Base-by-base conservation (phyloP, 2,888 invertebrate genomes). In the Leistus spinibarbis region DNA sequence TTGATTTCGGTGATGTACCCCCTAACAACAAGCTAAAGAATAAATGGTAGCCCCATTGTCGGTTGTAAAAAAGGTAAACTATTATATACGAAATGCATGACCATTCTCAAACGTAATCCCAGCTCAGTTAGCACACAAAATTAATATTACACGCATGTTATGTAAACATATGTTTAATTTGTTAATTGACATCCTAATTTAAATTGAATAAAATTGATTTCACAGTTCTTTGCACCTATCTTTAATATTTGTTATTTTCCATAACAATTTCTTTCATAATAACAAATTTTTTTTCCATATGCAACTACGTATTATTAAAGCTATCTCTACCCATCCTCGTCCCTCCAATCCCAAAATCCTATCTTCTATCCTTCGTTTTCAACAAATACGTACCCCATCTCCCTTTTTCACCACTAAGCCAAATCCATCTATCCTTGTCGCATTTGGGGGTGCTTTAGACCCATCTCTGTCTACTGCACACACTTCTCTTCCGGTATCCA, bases 1-100 rank as follows among this genome's bases (percentile, higher is more conserved):
- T 73, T 67, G 66, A 67, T 73, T 73, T 73, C 40, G 40, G 67
- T 73, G 67, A 73, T 67, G 73, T 72, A 71, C 63, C 54, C 40
- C 40, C 40, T 40, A 40, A 40, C 40, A 40, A 40, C 40, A 40
- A 40, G 40, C 40, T n/a, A n/a, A n/a, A n/a, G n/a, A n/a, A n/a
- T n/a, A n/a, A n/a, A 13, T 13, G 7, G 10, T 40, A 40, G 10
- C 54, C 57, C 27, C 40, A 27, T 60, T 40, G 57, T 57, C 40
- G 24, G 57, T 65, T 72, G 40, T 4, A 40, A 40, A 24, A 7
- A 40, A 40, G 40, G 40, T 40, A 40, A 10, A 40, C 40, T 40
- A 40, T 40, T 40, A 7, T 40, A 40, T 10, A 40, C 3, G 40
- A 2, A 10, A 40, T 40, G 3, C 40, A 40, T 40, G 40, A n/a